These are phyloP conservation scores for Meteorus colon DNA, from an alignment of 2,888 invertebrate genomes.

Conservation along the genomic window DNA sequence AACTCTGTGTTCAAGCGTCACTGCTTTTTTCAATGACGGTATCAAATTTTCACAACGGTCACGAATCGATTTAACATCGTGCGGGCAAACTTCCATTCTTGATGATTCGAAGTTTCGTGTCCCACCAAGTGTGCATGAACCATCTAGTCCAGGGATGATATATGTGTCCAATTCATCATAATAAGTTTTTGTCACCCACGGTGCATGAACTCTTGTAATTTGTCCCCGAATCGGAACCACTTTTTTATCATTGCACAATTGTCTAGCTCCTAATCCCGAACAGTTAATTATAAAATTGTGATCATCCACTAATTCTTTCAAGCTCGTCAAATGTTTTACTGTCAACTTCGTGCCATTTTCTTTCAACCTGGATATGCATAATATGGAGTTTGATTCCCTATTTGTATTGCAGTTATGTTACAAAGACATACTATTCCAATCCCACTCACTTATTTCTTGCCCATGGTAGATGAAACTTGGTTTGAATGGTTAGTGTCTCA, in stretches of 20 bases:
- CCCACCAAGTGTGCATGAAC: conserved; percentile 88
- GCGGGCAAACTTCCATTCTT: conserved; percentile 79
- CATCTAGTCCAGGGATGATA: conserved; percentile 85
- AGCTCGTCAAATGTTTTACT: conserved; percentile 76
- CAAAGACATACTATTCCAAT: conserved; percentile 1
- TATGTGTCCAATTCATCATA: conserved; percentile 92
- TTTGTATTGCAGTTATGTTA: background rate
- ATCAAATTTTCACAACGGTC: conserved; percentile 85
- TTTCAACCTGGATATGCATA: conserved; percentile 74
- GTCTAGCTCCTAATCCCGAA: conserved; percentile 87
- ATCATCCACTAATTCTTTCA: conserved; percentile 77
- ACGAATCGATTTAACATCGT: conserved; percentile 85
- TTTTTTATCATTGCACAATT: conserved; percentile 83
- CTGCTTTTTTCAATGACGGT: conserved; percentile 77
- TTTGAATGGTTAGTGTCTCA: conserved; percentile 85
- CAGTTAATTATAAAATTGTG: conserved; percentile 90
- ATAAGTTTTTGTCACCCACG: conserved; percentile 92
- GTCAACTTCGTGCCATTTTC: conserved; percentile 79
- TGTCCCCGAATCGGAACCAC: conserved; percentile 90
- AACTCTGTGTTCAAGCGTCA: conserved; percentile 56
- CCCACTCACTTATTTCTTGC: conserved; percentile 78
- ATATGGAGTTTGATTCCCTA: background rate
- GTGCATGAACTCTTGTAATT: conserved; percentile 85
- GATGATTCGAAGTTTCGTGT: conserved; percentile 88
- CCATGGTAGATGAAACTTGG: conserved; percentile 86